These are phyloP conservation scores for Hestina assimilis DNA, from an alignment of 1,140 invertebrate genomes.

Conservation along the genomic window DNA sequence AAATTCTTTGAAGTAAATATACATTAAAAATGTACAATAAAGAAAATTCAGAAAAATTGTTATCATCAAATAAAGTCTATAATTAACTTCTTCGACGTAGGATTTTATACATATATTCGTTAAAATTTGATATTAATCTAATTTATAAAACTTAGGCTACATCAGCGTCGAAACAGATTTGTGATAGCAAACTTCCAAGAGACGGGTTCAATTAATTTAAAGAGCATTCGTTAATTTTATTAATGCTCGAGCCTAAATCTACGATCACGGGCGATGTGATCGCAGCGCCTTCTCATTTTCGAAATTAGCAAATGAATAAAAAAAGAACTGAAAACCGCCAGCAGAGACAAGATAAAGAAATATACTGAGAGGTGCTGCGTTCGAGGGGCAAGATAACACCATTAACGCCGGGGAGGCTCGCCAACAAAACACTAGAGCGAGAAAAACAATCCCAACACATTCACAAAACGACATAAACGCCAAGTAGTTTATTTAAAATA, in stretches of 20 bases:
- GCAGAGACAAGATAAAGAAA: slow-evolving; percentile 76
- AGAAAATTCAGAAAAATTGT: background rate
- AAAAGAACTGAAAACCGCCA: slow-evolving; percentile 56
- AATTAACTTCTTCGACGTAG: too few relatives aligned
- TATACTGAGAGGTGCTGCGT: slow-evolving; percentile 76
- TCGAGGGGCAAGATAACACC: slow-evolving; percentile 72
- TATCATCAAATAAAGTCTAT: background rate
- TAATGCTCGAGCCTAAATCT: slow-evolving; percentile 68
- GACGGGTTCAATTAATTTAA: slow-evolving; percentile 73
- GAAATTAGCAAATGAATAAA: slow-evolving; percentile 76
- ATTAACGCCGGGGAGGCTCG: slow-evolving; percentile 71
- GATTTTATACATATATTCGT: too few relatives aligned
- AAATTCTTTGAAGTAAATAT: background rate
- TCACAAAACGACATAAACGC: slow-evolving; percentile 33
- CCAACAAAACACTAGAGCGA: slow-evolving; percentile 58
- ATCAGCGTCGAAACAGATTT: slow-evolving; percentile 43
- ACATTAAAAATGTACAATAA: background rate
- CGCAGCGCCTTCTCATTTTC: slow-evolving; percentile 73
- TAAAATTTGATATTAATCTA: too few relatives aligned
- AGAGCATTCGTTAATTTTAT: slow-evolving; percentile 76
- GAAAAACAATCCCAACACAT: slow-evolving; percentile 35
- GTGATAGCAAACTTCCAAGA: slow-evolving; percentile 64
- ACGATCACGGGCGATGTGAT: slow-evolving; percentile 67
- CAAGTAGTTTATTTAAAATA: background rate
- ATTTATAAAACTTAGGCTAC: background rate